These are phyloP conservation scores for Lithophane socia DNA, from an alignment of 2,888 invertebrate species.

Conservation along the genomic window DNA sequence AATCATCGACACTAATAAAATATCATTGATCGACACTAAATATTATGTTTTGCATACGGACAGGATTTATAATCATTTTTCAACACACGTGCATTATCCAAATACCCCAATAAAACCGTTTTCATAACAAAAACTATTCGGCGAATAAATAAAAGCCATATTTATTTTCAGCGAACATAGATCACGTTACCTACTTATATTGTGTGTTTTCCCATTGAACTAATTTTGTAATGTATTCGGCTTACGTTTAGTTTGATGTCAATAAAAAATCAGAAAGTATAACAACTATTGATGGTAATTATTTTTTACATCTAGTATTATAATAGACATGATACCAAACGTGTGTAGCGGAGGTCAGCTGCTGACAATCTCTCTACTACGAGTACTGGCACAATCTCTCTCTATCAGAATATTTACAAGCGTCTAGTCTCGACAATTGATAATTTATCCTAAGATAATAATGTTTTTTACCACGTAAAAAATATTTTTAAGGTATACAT, in stretches of 20 bases:
- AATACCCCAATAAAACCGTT: neutral
- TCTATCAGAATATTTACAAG: neutral
- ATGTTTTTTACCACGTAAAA: neutral
- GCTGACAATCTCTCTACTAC: neutral
- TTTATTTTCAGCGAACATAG: neutral
- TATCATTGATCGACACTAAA: neutral
- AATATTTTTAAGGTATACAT: neutral
- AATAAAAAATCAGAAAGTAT: too few species aligned
- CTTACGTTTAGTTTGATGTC: neutral
- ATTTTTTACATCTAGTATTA: neutral
- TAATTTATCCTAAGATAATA: neutral
- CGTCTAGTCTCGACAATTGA: neutral
- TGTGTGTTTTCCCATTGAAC: neutral
- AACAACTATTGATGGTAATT: neutral
- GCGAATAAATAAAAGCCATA: neutral
- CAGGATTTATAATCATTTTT: neutral
- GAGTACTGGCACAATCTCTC: neutral
- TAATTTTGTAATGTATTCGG: neutral
- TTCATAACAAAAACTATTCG: neutral
- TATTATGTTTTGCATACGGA: neutral
- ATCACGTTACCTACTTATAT: too few species aligned
- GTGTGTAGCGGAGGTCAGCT: neutral
- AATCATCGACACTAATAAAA: neutral
- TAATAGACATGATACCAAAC: neutral
- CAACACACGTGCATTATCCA: neutral